Evolutionary conservation across 2,113 vertebrate genomes (phyloP), one percentile per base, ranked within the genome.

Genomic region (Labeo rohita): DNA sequence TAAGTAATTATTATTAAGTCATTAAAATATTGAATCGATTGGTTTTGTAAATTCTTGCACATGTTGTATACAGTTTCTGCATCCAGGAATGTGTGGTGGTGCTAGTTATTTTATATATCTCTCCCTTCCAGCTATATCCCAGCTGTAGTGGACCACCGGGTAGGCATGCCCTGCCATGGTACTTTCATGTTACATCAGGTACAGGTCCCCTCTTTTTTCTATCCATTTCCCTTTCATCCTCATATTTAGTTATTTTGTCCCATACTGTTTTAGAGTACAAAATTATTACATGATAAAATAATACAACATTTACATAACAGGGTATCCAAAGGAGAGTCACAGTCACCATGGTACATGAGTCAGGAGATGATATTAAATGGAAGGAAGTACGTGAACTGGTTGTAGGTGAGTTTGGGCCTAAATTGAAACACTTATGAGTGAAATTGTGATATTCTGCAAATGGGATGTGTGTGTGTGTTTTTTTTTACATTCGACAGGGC

Each of bases 151-250:
- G 98, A 99, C 92, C 98, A 99, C 92, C 96, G 98, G 4, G 96
- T 96, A 21, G 97, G 98, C 61, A 96, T 99, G 96, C 98, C 98
- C 0, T 99, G 98, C 91, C 96, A 98, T 45, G 98, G 98, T 21
- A 99, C 96, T 18, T 99, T 98, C 94, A 94, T 99, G 2, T 95
- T 99, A 50, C 98, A 99, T 91, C 98, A 99, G 97, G 98, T 99
- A 90, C 2, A 50, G 15, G 13, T 28, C 0, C 0, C 21, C 8
- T 59, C 6, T 59, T 59, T 59, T 59, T 56, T 59, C 54, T 59
- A 2, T 8, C 18, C 2, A 21, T 21, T 59, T 8, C 1, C 52
- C 54, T 59, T 21, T 59, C 54, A 16, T 2, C 28, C 28, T 28
- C 28, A 2, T 28, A 28, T 28, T 28, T 28, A 1, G 28, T 28